Evolutionary conservation across 2,113 vertebrate species (phyloP).

Genomic region (Bettongia penicillata): DNA sequence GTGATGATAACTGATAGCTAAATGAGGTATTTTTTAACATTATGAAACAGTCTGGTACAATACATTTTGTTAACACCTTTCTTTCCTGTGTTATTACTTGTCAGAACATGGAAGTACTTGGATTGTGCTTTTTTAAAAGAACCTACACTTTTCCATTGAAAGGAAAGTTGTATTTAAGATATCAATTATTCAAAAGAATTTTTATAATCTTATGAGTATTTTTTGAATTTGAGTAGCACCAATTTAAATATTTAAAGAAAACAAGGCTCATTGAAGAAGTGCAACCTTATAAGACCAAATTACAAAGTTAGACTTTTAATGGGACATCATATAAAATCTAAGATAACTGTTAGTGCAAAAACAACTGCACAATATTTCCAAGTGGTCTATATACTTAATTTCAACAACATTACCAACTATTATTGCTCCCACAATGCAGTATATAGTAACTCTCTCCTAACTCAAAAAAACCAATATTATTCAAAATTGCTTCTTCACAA

Average conservation of each 20-base stretch:
- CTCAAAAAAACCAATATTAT: not conserved
- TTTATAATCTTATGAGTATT: not conserved
- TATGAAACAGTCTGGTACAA: not conserved
- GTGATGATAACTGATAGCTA: not conserved
- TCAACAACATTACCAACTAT: not conserved
- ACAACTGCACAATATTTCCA: not conserved
- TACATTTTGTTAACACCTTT: conserved; percentile 13
- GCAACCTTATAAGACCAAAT: not conserved
- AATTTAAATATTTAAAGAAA: not conserved
- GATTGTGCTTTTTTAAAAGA: conserved; percentile 13
- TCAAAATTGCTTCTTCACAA: not conserved
- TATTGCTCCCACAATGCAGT: not conserved
- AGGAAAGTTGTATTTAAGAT: not conserved
- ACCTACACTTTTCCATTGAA: not conserved
- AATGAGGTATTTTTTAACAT: not conserved
- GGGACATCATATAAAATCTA: no score
- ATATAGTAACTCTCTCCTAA: not conserved
- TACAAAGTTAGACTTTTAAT: not conserved
- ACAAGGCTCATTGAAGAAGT: not conserved
- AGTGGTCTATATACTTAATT: not conserved
- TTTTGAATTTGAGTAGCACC: not conserved
- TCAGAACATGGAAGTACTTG: not conserved
- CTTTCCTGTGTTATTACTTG: not conserved
- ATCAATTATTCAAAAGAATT: not conserved
- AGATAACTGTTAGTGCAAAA: not conserved